Evolutionary conservation across 2,888 invertebrate genomes (phyloP).

Genomic region (Caenorhabditis sp.): DNA sequence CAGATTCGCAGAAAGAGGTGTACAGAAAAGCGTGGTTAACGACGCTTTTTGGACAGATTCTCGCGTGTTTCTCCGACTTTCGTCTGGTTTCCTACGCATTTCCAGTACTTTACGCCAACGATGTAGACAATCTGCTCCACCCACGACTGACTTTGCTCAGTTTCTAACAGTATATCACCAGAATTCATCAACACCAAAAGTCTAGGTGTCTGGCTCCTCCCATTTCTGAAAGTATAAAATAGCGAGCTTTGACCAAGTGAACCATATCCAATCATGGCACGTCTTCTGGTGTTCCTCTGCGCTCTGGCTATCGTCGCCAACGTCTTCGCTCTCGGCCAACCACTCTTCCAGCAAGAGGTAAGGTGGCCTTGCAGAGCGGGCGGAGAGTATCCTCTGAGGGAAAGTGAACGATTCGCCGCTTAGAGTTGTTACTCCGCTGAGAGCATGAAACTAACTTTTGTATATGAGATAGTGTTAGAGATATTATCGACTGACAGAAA

Average conservation of each 20-base stretch:
- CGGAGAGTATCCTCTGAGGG: neutral
- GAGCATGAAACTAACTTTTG: too few relatives aligned
- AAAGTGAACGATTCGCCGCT: neutral
- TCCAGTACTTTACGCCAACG: too few relatives aligned
- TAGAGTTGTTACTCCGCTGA: too few relatives aligned
- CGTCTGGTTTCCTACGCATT: too few relatives aligned
- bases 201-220: too few relatives aligned
- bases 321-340: neutral
- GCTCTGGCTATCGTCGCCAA: neutral
- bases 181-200: neutral
- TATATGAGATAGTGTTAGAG: neutral
- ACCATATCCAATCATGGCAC: neutral
- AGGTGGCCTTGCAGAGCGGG: neutral
- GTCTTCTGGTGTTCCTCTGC: neutral
- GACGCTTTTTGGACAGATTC: too few relatives aligned
- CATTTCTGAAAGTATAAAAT: neutral
- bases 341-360: conserved; percentile 2
- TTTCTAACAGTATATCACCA: neutral
- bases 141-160: neutral
- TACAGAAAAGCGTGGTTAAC: too few relatives aligned
- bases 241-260: neutral
- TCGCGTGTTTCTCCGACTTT: too few relatives aligned
- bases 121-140: neutral
- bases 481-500: neutral
- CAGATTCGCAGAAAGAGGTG: too few relatives aligned